These are phyloP conservation scores for Hydriomena furcata DNA, from an alignment of 2,888 invertebrate genomes.

Conservation along the genomic window DNA sequence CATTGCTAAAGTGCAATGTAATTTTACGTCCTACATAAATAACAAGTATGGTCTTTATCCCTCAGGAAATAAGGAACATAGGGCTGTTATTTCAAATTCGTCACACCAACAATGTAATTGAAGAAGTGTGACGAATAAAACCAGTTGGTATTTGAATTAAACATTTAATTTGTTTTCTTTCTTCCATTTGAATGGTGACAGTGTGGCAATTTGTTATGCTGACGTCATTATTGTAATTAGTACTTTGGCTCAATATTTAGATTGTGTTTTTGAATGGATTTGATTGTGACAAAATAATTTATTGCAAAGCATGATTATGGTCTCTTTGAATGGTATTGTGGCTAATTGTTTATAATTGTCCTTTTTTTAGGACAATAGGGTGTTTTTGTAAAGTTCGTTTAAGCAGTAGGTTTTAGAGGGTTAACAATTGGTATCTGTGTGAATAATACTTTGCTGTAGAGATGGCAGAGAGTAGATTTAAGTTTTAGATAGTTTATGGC, in stretches of 20 bases:
- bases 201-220: slow-evolving; percentile 62
- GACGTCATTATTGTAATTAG: slow-evolving; percentile 68
- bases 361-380: too few relatives aligned
- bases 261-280: slow-evolving; percentile 16
- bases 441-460: too few relatives aligned
- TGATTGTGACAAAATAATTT: slow-evolving; percentile 16
- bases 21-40: slow-evolving; percentile 7
- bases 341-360: not conserved
- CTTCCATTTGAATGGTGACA: slow-evolving; percentile 57
- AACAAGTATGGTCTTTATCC: slow-evolving; percentile 2
- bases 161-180: slow-evolving; percentile 80
- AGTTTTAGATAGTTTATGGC: too few relatives aligned
- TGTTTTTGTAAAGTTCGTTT: too few relatives aligned
- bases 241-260: slow-evolving; percentile 19
- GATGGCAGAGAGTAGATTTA: too few relatives aligned
- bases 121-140: slow-evolving; percentile 61
- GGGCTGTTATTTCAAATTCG: slow-evolving; percentile 2
- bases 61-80: not conserved
- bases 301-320: slow-evolving; percentile 13
- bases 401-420: too few relatives aligned
- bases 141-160: slow-evolving; percentile 77
- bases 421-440: too few relatives aligned
- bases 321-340: slow-evolving; percentile 3
- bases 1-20: slow-evolving; percentile 19
- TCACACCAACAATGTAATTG: slow-evolving; percentile 35